Conservation (phyloP, 2,113 vertebrate species). For the Sinocyclocheilus grahami region DNA sequence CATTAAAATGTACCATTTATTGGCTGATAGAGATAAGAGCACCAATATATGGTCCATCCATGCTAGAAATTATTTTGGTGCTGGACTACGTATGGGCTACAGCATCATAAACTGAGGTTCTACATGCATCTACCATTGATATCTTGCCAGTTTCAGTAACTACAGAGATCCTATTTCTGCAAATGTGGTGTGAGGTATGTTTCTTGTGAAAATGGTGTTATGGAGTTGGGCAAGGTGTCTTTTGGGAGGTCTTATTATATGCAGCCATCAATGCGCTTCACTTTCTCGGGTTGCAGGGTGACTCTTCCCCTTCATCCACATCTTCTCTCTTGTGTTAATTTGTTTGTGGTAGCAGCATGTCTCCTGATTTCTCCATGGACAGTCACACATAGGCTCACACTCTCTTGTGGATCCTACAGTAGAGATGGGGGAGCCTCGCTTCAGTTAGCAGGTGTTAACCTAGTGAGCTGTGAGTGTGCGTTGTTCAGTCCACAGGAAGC, state of each 20-base stretch:
- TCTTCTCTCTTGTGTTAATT: slow-evolving; percentile 49
- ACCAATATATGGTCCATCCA: not conserved
- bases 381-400: slow-evolving; percentile 44
- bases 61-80: not conserved
- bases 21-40: not conserved
- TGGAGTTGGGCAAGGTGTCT: slow-evolving; percentile 3
- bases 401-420: slow-evolving; percentile 61
- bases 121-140: not conserved
- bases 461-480: not conserved
- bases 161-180: slow-evolving; percentile 16
- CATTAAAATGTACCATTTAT: not conserved
- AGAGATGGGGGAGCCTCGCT: slow-evolving; percentile 62
- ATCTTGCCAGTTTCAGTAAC: slow-evolving; percentile 1
- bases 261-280: not conserved
- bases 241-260: slow-evolving; percentile 25
- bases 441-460: slow-evolving; percentile 71
- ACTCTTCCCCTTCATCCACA: slow-evolving; percentile 56
- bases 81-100: not conserved
- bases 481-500: slow-evolving; percentile 8
- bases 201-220: slow-evolving; percentile 3
- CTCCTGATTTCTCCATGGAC: slow-evolving; percentile 55
- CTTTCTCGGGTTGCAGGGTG: slow-evolving; percentile 21
- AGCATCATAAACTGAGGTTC: not conserved
- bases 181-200: not conserved
- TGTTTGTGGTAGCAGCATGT: slow-evolving; percentile 62